Evolutionary conservation across 2,113 vertebrate species (phyloP).

Genomic region (Phainopepla nitens): DNA sequence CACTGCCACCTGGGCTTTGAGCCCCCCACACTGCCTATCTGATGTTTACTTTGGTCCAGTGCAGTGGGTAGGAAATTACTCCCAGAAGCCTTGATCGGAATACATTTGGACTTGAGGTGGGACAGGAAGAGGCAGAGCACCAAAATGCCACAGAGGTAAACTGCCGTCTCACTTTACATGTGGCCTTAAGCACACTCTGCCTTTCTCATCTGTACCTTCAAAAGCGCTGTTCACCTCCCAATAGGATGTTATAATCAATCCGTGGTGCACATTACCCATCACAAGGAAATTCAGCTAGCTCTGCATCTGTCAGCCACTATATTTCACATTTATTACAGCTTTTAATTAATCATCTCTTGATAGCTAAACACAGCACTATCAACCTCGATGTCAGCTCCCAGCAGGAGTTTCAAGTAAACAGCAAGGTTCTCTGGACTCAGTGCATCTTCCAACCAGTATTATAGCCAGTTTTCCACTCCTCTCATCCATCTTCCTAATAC

Average conservation of each 20-base stretch:
- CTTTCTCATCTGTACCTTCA: background rate
- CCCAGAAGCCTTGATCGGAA: background rate
- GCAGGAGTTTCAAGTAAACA: background rate
- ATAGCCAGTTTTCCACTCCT: background rate
- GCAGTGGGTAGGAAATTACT: background rate
- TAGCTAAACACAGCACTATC: background rate
- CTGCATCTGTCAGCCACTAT: background rate
- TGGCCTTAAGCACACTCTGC: background rate
- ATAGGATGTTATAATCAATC: background rate
- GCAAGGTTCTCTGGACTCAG: background rate
- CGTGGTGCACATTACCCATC: background rate
- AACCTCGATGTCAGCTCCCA: background rate
- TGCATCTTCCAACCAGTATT: background rate
- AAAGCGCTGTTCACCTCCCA: background rate
- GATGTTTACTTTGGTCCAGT: background rate
- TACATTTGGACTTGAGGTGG: background rate
- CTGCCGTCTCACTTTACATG: accelerated
- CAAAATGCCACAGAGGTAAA: background rate
- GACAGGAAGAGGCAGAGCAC: background rate
- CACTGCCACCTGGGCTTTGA: background rate
- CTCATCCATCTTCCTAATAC: slow-evolving; percentile 1
- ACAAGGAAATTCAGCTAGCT: background rate
- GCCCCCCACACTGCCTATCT: background rate
- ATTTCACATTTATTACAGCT: background rate
- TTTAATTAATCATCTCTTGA: slow-evolving; percentile 17